Evolutionary conservation across 2,888 invertebrate genomes (phyloP).

Genomic region (Tiphia femorata): DNA sequence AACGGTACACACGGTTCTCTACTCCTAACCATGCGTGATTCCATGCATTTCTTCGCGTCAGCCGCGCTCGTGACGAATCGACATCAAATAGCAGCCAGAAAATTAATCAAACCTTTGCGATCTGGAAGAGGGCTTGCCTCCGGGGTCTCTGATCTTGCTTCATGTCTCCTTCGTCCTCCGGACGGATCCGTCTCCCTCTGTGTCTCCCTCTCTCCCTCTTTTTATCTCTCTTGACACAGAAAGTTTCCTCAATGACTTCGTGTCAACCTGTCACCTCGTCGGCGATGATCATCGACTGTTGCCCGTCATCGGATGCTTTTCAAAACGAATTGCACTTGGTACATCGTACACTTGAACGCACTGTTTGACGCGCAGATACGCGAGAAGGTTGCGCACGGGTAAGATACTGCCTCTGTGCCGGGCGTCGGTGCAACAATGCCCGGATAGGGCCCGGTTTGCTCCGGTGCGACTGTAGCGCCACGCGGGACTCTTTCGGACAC

Average conservation of each 20-base stretch:
- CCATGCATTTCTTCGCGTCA: background rate
- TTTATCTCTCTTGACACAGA: no score
- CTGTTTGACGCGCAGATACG: no score
- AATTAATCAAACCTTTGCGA: constrained; percentile 75
- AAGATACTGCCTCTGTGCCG: constrained; percentile 49
- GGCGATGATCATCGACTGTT: no score
- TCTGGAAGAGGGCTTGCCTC: constrained; percentile 77
- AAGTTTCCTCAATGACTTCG: no score
- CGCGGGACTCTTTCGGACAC: constrained; percentile 53
- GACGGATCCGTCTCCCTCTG: background rate
- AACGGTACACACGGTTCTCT: constrained; percentile 38
- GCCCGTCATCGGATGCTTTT: no score
- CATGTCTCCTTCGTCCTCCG: constrained; percentile 41
- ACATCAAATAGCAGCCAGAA: constrained; percentile 6
- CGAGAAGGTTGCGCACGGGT: no score
- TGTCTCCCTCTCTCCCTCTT: no score
- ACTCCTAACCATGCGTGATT: background rate
- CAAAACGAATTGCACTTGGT: no score
- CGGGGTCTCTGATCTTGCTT: constrained; percentile 61
- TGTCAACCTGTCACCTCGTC: no score
- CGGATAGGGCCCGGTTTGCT: constrained; percentile 58
- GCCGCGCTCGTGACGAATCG: background rate
- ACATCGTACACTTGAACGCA: no score
- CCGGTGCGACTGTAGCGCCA: constrained; percentile 56
- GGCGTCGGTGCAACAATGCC: constrained; percentile 66